Percentiles rank a stretch among this genome's conserved stretches.
These are phyloP conservation scores for Patella depressa DNA, from an alignment of 2,888 invertebrate genomes.

Conservation along the genomic window DNA sequence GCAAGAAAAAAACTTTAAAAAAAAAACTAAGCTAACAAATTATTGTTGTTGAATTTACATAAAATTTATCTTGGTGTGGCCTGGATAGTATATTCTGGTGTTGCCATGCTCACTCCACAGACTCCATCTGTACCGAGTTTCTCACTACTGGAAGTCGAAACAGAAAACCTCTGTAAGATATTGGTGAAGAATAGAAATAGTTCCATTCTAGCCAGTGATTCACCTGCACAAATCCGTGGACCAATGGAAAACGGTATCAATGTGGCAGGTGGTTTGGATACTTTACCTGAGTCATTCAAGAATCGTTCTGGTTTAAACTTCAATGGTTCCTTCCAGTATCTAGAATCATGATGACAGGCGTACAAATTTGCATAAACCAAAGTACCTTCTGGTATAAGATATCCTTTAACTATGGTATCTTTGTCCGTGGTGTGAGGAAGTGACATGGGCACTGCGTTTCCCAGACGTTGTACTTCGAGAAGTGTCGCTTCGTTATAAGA, in stretches of 20 bases:
- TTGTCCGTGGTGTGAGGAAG: not conserved
- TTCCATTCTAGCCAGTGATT: not conserved
- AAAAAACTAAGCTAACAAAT: too few species aligned
- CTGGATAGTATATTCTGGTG: too few species aligned
- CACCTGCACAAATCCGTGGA: not conserved
- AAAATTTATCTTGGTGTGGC: too few species aligned
- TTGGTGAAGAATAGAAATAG: not conserved
- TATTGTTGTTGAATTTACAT: too few species aligned
- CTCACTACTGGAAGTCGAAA: too few species aligned
- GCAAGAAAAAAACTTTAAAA: too few species aligned
- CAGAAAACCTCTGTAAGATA: not conserved
- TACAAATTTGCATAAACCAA: not conserved
- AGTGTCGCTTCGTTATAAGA: not conserved
- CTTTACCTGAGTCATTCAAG: not conserved
- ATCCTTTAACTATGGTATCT: conserved; percentile 5
- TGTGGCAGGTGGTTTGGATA: not conserved
- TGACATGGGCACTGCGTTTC: not conserved
- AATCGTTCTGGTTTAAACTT: conserved; percentile 5
- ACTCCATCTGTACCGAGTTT: too few species aligned
- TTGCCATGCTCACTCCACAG: too few species aligned
- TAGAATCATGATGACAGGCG: not conserved
- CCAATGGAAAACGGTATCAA: not conserved
- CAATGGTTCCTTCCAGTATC: not conserved
- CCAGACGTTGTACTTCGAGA: not conserved
- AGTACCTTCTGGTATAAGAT: not conserved